Evolutionary conservation across 92 coral and sea anemone species (phyloP), one percentile per base, ranked within the genome.

Genomic region (Diadumene lineata): DNA sequence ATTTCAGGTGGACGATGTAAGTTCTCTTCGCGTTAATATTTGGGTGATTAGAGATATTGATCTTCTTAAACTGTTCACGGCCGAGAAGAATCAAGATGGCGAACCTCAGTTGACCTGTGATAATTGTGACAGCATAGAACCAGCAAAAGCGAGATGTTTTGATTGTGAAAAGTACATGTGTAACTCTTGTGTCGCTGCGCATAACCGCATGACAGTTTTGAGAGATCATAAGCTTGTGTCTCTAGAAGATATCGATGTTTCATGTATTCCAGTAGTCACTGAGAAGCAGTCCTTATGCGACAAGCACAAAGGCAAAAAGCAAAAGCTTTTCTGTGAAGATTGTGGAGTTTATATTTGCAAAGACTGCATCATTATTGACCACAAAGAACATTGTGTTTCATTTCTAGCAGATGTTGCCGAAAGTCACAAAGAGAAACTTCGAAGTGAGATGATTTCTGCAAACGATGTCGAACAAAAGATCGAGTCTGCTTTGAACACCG

Each of bases 341-440:
- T 91, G 97, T 69, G 78, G 85, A 22, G 21, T 38, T 70, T 56
- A 81, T 19, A 70, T 90, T 53, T 90, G 92, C 29, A 86, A 85
- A 46, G 90, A 87, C 32, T 87, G 97, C 32, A 63, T 86, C 11
- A 82, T 85, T 38, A 74, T 79, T 25, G 88, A 91, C 55, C 97
- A 91, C 80, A 85, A 77, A 3, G 79, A 66, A 22, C 97, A 91
- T 56, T 46, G 78, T 30, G 81, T 88, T 58, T 83, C 79, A 61
- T 81, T 85, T 46, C 70, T 85, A 1, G 82, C 72, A 13, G 89
- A 88, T 29, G 83, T 85, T 19, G 85, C 82, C n/a, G 77, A 15
- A 30, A 68, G 58, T 34, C 75, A 84, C 32, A 82, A 84, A 68
- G 61, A 46, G 25, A 50, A 50, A 22, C 32, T 70, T 1, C 26